Evolutionary conservation across 2,797 vertebrate genomes (phyloP).

Genomic region (Chelmon rostratus): DNA sequence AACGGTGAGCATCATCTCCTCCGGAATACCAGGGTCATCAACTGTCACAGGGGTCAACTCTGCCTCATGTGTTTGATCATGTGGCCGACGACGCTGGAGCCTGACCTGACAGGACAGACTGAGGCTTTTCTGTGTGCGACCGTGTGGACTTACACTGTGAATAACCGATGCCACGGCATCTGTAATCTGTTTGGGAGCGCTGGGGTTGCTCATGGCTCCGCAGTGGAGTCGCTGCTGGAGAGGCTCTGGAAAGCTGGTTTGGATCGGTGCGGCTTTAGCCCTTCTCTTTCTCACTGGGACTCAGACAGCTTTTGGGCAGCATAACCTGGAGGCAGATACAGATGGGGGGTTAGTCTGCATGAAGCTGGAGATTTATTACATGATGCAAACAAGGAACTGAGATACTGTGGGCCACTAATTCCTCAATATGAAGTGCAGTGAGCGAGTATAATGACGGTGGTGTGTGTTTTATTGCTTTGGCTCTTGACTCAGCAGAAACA

Average conservation of each 20-base stretch:
- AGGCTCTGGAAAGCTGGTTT: conserved; percentile 62
- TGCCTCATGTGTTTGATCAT: conserved; percentile 32
- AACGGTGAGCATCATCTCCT: not conserved
- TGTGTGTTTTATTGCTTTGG: not conserved
- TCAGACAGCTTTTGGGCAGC: conserved; percentile 88
- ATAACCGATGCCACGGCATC: conserved; percentile 74
- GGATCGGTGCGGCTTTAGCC: conserved; percentile 82
- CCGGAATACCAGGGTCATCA: conserved; percentile 10
- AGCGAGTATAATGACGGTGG: not conserved
- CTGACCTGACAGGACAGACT: conserved; percentile 13
- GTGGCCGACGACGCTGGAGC: not conserved
- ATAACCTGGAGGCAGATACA: conserved; percentile 84
- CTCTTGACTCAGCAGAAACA: not conserved
- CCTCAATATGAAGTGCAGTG: conserved; percentile 25
- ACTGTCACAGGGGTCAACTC: conserved; percentile 6
- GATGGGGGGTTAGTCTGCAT: conserved; percentile 43
- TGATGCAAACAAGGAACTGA: conserved; percentile 10
- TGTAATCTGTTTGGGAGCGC: conserved; percentile 70
- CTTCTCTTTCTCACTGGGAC: conserved; percentile 90
- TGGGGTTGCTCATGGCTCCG: conserved; percentile 83
- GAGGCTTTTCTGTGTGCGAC: conserved; percentile 8
- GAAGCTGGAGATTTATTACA: conserved; percentile 23
- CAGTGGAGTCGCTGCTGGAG: conserved; percentile 59
- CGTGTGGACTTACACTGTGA: conserved; percentile 78
- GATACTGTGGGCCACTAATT: conserved; percentile 12